Evolutionary conservation across 2,113 vertebrate genomes (phyloP).

Genomic region (Serranochromis macrocephalus): DNA sequence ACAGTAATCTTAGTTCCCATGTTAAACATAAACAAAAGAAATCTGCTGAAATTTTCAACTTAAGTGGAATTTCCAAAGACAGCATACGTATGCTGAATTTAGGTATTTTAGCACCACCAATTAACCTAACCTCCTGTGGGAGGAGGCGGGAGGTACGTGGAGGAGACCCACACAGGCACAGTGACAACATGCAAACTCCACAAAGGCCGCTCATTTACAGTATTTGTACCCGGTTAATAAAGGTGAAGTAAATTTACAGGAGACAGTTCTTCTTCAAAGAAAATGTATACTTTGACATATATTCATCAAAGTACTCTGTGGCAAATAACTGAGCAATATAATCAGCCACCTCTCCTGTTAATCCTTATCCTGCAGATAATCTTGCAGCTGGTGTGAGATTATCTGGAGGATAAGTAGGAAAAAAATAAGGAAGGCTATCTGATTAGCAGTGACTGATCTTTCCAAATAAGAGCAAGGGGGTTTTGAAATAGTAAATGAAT

Average conservation of each 20-base stretch:
- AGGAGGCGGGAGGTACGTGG: fast-evolving
- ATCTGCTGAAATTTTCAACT: background rate
- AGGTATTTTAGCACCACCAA: fast-evolving
- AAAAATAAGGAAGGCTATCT: background rate
- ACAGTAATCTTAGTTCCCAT: fast-evolving
- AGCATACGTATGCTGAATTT: background rate
- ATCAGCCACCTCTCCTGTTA: background rate
- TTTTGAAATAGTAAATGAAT: background rate
- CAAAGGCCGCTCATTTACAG: background rate
- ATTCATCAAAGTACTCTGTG: background rate
- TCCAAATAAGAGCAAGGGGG: fast-evolving
- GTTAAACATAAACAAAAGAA: background rate
- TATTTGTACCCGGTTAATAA: background rate
- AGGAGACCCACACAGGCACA: background rate
- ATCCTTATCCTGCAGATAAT: background rate
- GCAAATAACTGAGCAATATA: background rate
- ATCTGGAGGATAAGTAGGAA: fast-evolving
- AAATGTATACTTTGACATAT: background rate
- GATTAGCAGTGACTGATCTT: background rate
- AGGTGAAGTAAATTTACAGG: background rate
- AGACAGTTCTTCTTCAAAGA: background rate
- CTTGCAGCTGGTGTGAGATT: background rate
- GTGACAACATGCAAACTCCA: background rate
- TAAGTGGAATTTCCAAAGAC: background rate
- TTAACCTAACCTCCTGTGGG: background rate